Evolutionary conservation across 2,797 vertebrate species (phyloP), one percentile per base, ranked within the genome.

Genomic region (Ibycter americanus): DNA sequence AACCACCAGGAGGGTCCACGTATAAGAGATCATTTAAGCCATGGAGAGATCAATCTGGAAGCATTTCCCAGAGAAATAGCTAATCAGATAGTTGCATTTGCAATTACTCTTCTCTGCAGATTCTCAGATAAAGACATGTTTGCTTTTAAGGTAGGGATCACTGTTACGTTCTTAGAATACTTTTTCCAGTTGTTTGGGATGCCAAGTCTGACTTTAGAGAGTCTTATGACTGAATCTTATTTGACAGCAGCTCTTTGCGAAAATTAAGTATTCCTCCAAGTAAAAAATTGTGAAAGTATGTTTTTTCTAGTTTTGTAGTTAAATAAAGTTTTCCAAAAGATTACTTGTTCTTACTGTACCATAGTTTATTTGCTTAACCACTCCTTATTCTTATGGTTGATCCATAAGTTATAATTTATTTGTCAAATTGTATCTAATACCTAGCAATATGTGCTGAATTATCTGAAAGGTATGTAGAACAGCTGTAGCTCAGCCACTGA

Each of bases 1-100:
- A 98, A 97, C 85, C 97, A 98, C 78, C 98, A 97, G 91, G 98
- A 98, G 47, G 98, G 98, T 29, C 98, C 98, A 31, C 98, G 98
- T 8, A 2, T 98, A 58, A 97, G 98, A 85, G 98, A 98, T 73
- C 98, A 9, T 65, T 95, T 98, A 90, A 98, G 98, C 94, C 98
- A 98, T 1, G 98, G 98, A 54, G 98, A 98, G 67, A 52, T 98
- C 80, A 82, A 86, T 74, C 73, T 98, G 15, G 47, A 82, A 58
- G 55, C 93, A 4, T 98, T 98, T 95, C 98, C 98, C 9, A 96
- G 83, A 93, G 94, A 85, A 73, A 34, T 94, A 49, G 96, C 98
- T 20, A 94, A 90, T 73, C 98, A 98, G 11, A 59, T 98, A 67
- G 81, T 98, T 73, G 89, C 95, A 1, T 98, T 98, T 95, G 97